phyloP scores from a whole-genome alignment of 2,113 vertebrate genomes.

The Eudyptes chrysolophus region DNA sequence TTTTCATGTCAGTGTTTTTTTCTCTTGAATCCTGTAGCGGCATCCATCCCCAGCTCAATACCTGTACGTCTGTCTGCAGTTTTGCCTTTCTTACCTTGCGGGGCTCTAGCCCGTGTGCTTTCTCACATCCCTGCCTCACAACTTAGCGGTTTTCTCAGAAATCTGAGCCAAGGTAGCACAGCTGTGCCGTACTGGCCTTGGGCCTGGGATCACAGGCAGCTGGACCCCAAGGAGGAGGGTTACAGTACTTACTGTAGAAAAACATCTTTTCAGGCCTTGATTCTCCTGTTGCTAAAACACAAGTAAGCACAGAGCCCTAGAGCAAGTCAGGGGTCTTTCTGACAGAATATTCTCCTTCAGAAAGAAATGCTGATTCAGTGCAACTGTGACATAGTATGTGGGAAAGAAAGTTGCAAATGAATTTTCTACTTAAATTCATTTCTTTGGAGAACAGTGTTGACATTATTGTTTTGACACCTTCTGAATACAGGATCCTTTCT shows the following conservation, averaged over 20 bases:
- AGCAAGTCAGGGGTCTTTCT: background rate
- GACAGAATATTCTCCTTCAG: background rate
- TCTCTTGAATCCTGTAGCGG: background rate
- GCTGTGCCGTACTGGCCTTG: background rate
- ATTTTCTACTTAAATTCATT: background rate
- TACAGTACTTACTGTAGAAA: background rate
- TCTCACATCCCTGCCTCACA: background rate
- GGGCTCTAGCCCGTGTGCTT: background rate
- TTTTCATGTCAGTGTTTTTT: background rate
- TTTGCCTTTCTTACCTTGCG: background rate
- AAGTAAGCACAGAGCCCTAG: background rate
- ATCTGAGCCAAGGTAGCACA: background rate
- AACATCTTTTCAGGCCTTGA: background rate
- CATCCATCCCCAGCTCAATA: background rate
- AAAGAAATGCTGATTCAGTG: background rate
- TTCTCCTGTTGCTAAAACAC: background rate
- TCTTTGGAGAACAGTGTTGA: background rate
- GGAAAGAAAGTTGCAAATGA: background rate
- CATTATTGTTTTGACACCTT: conserved; percentile 29
- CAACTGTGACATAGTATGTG: background rate
- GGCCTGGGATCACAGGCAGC: background rate
- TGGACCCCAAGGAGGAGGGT: background rate
- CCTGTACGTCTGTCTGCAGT: background rate
- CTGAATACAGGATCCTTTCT: background rate
- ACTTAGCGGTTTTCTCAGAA: background rate